Conservation (phyloP, 2,888 invertebrate genomes). For the Galeopsomyia nigrocyanea region DNA sequence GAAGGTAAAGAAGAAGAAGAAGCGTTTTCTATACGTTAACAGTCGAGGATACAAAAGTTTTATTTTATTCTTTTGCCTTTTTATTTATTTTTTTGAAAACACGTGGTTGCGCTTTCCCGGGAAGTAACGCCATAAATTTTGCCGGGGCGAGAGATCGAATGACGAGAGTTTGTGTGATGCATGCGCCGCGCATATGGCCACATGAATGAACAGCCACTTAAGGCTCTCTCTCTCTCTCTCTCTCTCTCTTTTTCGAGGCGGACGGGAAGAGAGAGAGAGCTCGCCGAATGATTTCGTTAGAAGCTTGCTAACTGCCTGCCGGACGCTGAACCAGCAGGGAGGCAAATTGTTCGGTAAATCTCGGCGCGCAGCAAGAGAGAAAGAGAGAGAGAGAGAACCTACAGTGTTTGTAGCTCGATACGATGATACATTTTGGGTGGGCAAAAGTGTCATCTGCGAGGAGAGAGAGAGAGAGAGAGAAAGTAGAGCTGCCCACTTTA, state of each 20-base stretch:
- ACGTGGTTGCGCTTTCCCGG: conserved; percentile 37
- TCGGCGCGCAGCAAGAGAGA: not conserved
- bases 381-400: no score
- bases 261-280: not conserved
- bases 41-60: no score
- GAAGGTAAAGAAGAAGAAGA: not conserved
- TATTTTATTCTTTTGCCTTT: no score
- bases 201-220: conserved; percentile 40
- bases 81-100: not conserved
- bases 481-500: no score
- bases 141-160: conserved; percentile 39
- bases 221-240: conserved; percentile 11
- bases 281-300: conserved; percentile 32
- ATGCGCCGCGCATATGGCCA: conserved; percentile 25
- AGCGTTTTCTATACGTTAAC: no score
- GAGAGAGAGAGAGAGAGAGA: no score
- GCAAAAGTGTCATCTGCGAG: no score
- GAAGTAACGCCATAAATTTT: conserved; percentile 43
- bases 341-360: conserved; percentile 30
- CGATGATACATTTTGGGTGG: no score
- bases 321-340: not conserved
- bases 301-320: conserved; percentile 17
- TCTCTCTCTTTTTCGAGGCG: conserved; percentile 3
- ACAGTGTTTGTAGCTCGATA: no score
- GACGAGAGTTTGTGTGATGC: conserved; percentile 26